Base-by-base conservation (phyloP, 2,888 invertebrate genomes). In the Brachyopa scutellaris region DNA sequence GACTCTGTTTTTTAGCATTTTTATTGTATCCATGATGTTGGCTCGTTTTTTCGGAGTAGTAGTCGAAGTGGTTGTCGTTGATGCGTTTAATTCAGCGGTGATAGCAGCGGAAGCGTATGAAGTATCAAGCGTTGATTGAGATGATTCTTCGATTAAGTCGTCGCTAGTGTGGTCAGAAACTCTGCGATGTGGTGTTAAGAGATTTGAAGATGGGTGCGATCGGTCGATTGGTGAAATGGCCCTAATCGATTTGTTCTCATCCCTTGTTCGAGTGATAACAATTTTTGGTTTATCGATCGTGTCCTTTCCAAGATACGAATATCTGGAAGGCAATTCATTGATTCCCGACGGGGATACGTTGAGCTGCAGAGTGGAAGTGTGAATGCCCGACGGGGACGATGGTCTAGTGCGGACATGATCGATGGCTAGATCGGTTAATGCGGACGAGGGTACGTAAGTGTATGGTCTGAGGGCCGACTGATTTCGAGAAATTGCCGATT, bases 21-120 rank as follows among this genome's bases (percentile, higher is more conserved):
- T 82, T 6, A 82, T 82, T 9, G 82, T 82, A 29, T 82, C 82
- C 82, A 82, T 82, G 76, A 82, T 76, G 69, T 82, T 82, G 76
- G 47, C 42, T 38, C 76, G 76, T 82, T 82, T 82, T 76, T 70
- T 76, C 59, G 82, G 45, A 38, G 72, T 38, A 3, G 57, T 42
- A 15, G 11, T 15, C 8, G 40, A 4, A 13, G 42, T 53, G 13
- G 36, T 42, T 26, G 64, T 55, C 8, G 47, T 33, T 55, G 73
- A 66, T 76, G 51, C 53, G 23, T 51, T 42, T 40, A 23, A 49
- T 17, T 62, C 69, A 19, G 53, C 42, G 57, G 74, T 29, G 29
- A 13, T 51, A 76, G 80, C 64, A 49, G 64, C 45, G 33, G 76
- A 76, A 82, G 70, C 70, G 57, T 59, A 61, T 82, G 82, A 82